Base-by-base conservation (phyloP, 2,797 vertebrate genomes). In the Tadarida brasiliensis region DNA sequence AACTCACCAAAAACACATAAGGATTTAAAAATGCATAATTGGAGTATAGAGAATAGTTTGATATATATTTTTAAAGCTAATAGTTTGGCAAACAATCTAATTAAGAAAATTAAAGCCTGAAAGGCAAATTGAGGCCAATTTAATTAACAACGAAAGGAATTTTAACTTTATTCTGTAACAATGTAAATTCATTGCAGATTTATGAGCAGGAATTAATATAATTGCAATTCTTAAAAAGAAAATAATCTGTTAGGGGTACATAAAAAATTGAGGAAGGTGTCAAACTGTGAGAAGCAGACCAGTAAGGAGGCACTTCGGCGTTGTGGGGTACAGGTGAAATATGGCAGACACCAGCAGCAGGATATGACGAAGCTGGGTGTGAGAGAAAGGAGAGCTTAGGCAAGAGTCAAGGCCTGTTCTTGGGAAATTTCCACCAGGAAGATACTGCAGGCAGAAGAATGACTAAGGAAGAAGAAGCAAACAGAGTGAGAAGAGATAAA, bases 111-210 rank as follows among this genome's bases (percentile, higher is more conserved):
- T 14, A 63, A 71, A 33, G 2, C 73, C 74, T 90, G 26, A 87
- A 94, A 87, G 59, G 51, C 51, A 87, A 74, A 24, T 67, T 74
- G 35, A 35, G 81, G 16, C 77, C 76, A 78, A 44, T 83, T 61
- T 82, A 89, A 83, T 59, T 90, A 47, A 3, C 20, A 76, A 51
- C 33, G 73, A 92, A 94, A 90, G 63, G 65, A 84, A 87, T 87
- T 91, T 91, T 82, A 85, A 71, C n/a, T 86, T 90, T 94, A 56
- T 83, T 49, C 70, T 47, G 2, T 68, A 87, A 87, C 22, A 86
- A 54, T 82, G 1, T 15, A 90, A 92, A 90, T 95, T 77, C 39
- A 65, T 33, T 65, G 56, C 70, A 78, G 49, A 67, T n/a, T 78
- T 77, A 68, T 51, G 59, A 91, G 19, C 65, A 93, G 73, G 5